Evolutionary conservation across 2,888 invertebrate genomes (phyloP).

Genomic region (Arge pagana): DNA sequence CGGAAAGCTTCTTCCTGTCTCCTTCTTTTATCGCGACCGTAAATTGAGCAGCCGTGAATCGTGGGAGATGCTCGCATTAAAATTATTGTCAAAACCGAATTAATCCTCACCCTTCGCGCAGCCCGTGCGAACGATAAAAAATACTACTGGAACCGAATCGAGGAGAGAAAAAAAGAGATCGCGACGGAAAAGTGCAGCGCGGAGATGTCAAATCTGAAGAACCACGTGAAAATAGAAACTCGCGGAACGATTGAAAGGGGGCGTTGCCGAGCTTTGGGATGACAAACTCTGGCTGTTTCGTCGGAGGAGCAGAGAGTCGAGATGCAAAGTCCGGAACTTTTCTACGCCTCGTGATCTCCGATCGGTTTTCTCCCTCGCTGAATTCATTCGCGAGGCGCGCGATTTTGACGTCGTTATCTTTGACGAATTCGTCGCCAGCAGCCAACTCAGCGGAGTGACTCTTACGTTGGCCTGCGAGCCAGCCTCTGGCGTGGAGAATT

Average conservation of each 20-base stretch:
- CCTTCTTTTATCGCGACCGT: conserved; percentile 26
- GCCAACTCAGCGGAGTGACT: no score
- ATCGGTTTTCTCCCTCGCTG: no score
- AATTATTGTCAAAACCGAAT: no score
- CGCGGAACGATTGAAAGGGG: conserved; percentile 17
- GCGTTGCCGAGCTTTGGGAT: neutral
- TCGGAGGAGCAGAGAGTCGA: conserved; percentile 46
- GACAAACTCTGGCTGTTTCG: conserved; percentile 36
- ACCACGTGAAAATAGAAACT: conserved; percentile 28
- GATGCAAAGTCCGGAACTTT: no score
- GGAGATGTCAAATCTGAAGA: conserved; percentile 42
- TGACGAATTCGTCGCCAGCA: neutral
- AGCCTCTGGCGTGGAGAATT: neutral
- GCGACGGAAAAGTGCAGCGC: no score
- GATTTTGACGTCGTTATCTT: neutral
- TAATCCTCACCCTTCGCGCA: no score
- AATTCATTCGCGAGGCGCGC: conserved; percentile 36
- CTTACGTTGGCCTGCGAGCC: conserved; percentile 47
- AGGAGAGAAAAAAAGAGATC: no score
- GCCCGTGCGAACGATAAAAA: no score
- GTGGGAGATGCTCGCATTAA: conserved; percentile 12
- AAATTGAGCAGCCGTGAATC: no score
- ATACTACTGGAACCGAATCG: no score
- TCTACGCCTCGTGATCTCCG: no score
- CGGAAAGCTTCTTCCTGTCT: neutral